Percentiles rank a stretch among this genome's conserved stretches.
These are phyloP conservation scores for Labia minor DNA, from an alignment of 2,888 invertebrate genomes.

Conservation along the genomic window DNA sequence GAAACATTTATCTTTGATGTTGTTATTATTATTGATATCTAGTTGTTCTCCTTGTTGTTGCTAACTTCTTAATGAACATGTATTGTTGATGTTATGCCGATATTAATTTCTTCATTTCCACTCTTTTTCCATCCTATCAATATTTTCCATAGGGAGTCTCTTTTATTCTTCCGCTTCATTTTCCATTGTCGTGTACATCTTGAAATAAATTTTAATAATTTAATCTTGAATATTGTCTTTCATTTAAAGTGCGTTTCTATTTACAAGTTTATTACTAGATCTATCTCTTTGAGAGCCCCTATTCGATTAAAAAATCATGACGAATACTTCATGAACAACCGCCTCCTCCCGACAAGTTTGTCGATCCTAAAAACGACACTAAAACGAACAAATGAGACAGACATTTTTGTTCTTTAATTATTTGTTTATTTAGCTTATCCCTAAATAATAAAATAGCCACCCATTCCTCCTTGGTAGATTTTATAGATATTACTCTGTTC, in stretches of 20 bases:
- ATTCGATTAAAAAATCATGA: conserved; percentile 13
- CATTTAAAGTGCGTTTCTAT: conserved; percentile 1
- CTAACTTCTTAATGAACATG: too few species aligned
- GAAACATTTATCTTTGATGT: too few species aligned
- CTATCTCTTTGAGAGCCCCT: conserved; percentile 13
- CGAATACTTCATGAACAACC: neutral
- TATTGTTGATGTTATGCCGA: too few species aligned
- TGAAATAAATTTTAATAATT: neutral
- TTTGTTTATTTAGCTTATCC: neutral
- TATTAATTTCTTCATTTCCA: too few species aligned
- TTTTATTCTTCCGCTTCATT: too few species aligned
- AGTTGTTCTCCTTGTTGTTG: too few species aligned
- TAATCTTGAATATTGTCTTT: conserved; percentile 1
- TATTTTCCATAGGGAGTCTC: too few species aligned
- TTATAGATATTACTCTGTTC: conserved; percentile 7
- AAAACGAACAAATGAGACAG: conserved; percentile 7
- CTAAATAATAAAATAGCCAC: neutral
- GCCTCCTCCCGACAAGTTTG: neutral
- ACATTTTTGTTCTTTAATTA: conserved; percentile 13
- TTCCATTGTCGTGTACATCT: neutral
- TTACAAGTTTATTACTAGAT: conserved; percentile 1
- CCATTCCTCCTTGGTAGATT: neutral
- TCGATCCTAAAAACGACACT: conserved; percentile 7
- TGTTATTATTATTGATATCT: too few species aligned
- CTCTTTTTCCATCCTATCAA: too few species aligned